These are phyloP conservation scores for Agonopterix arenella DNA, from an alignment of 2,888 invertebrate species.

Conservation along the genomic window DNA sequence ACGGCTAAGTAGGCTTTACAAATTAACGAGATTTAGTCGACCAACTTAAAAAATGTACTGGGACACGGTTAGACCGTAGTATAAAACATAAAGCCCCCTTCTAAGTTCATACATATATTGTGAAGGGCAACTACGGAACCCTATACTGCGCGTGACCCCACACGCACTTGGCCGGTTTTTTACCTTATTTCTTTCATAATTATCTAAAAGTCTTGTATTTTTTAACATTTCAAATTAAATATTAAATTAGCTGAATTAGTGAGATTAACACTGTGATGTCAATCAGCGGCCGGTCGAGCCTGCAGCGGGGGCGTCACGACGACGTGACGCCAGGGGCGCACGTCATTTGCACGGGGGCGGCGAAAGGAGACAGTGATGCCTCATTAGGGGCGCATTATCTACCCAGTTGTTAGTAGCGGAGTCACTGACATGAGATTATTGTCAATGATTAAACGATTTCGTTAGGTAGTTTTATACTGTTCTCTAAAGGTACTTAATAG, in stretches of 20 bases:
- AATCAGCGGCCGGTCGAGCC: conserved; percentile 6
- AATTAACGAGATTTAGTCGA: too few species aligned
- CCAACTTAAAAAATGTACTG: too few species aligned
- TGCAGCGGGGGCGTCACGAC: too few species aligned
- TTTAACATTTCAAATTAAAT: not conserved
- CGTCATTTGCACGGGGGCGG: conserved; percentile 2
- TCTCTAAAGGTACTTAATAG: too few species aligned
- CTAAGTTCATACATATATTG: too few species aligned
- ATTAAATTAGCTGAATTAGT: conserved; percentile 16
- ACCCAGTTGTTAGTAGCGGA: not conserved
- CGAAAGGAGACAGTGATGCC: not conserved
- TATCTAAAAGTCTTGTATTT: not conserved
- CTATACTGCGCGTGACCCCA: too few species aligned
- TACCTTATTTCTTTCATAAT: not conserved
- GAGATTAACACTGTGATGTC: conserved; percentile 10
- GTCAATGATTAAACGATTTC: not conserved
- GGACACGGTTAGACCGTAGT: too few species aligned
- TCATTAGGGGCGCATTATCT: not conserved
- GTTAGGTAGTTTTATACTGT: too few species aligned
- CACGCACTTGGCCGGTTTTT: too few species aligned
- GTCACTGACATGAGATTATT: not conserved
- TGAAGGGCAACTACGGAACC: too few species aligned
- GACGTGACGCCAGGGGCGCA: not conserved
- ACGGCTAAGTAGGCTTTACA: too few species aligned
- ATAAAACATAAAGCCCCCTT: too few species aligned